These are phyloP conservation scores for Halocynthia aurantium DNA, from an alignment of 23 tunicate species.

Conservation along the genomic window DNA sequence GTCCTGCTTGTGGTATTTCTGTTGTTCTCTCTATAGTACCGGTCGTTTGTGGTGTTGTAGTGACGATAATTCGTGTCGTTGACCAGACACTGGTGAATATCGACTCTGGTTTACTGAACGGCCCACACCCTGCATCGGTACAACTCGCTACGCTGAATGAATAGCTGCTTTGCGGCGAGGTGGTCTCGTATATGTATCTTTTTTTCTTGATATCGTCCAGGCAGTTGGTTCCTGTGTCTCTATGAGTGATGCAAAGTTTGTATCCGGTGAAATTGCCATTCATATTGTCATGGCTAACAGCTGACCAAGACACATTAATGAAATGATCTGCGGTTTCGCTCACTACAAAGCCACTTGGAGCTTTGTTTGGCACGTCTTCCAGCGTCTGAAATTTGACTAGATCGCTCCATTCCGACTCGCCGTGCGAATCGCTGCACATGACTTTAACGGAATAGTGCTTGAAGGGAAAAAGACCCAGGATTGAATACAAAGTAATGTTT, in stretches of 20 bases:
- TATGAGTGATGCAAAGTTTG: not conserved
- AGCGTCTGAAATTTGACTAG: slow-evolving; percentile 22
- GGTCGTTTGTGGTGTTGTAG: too few relatives aligned
- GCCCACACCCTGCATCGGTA: slow-evolving; percentile 19
- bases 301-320: slow-evolving; percentile 3
- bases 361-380: not conserved
- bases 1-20: too few relatives aligned
- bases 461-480: too few relatives aligned
- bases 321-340: not conserved
- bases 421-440: not conserved
- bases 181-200: too few relatives aligned
- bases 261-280: slow-evolving; percentile 21
- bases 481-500: too few relatives aligned
- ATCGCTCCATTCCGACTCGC: slow-evolving; percentile 6
- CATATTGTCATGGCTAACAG: not conserved
- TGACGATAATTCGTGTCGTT: too few relatives aligned
- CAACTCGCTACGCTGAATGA: slow-evolving; percentile 2
- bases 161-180: not conserved
- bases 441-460: not conserved
- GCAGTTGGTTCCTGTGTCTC: not conserved
- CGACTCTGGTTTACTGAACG: not conserved
- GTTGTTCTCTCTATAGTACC: too few relatives aligned
- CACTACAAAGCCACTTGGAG: slow-evolving; percentile 7
- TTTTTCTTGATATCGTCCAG: too few relatives aligned
- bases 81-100: too few relatives aligned